Evolutionary conservation across 2,113 vertebrate species (phyloP), one percentile per base, ranked within the genome.

Genomic region (Corvus moneduloides): DNA sequence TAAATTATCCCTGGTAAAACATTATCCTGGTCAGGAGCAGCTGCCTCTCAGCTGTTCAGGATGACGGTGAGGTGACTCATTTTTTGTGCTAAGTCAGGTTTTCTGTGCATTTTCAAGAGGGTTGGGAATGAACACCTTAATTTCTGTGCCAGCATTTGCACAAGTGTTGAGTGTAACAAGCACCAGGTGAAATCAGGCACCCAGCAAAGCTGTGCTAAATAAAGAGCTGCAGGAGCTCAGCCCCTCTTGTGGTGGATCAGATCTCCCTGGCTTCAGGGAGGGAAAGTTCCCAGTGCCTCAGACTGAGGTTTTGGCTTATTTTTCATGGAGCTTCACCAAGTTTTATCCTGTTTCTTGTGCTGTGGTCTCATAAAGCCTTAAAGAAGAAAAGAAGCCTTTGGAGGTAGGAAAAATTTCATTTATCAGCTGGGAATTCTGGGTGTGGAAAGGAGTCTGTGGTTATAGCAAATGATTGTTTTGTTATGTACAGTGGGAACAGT

Each of bases 401-500:
- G 49, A 79, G 82, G 79, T 46, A 66, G 72, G 82, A 73, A 32
- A 32, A 54, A 62, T 43, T 35, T 52, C 5, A 2, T 80, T 89
- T 43, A 41, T 82, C 27, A 23, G 33, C 37, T 77, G 54, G 10
- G 41, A 18, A 2, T 66, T n/a, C 32, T 86, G 75, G 72, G 18
- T 41, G 85, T 32, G 74, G 48, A 30, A 78, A 52, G 35, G 52
- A 33, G 16, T 16, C 8, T 2, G 28, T 68, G 54, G 6, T 48
- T 56, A 1, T 0, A n/a, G 48, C 24, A 75, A 54, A 32, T 64
- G 3, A 3, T 61, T 15, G 2, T 55, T 72, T 61, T 58, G 22
- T 33, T 46, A 1, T 0, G 2, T 9, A 2, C 26, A 24, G 13
- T 3, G 39, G 4, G 52, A 7, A 3, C 3, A 17, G 15, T 9